These are phyloP conservation scores for Trichopria drosophilae DNA, from an alignment of 2,888 invertebrate genomes.

Conservation along the genomic window DNA sequence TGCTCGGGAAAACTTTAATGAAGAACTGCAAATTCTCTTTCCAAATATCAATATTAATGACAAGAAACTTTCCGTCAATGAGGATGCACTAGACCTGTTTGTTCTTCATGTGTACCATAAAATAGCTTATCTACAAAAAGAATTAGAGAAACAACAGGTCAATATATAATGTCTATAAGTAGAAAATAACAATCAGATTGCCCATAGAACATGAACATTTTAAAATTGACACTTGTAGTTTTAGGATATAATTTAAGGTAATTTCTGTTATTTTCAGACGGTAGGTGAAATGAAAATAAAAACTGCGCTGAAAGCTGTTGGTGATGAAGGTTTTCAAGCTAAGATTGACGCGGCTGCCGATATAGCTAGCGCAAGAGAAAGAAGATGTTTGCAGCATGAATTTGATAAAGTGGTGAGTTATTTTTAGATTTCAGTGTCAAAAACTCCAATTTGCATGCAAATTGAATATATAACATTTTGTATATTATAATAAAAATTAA, in stretches of 20 bases:
- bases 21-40: slow-evolving; percentile 72
- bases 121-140: slow-evolving; percentile 76
- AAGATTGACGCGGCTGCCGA: slow-evolving; percentile 64
- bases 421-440: slow-evolving; percentile 14
- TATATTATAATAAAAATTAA: too few species aligned
- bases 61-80: slow-evolving; percentile 65
- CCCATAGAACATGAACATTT: not conserved
- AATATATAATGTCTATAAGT: too few species aligned
- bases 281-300: slow-evolving; percentile 67
- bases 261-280: slow-evolving; percentile 54
- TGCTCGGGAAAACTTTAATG: slow-evolving; percentile 65
- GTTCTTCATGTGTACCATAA: slow-evolving; percentile 78
- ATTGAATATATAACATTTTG: slow-evolving; percentile 5
- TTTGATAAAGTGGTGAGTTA: slow-evolving; percentile 70
- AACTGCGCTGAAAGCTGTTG: slow-evolving; percentile 67
- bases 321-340: slow-evolving; percentile 63
- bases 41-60: slow-evolving; percentile 72
- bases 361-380: slow-evolving; percentile 70
- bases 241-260: slow-evolving; percentile 1
- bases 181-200: not conserved
- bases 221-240: not conserved
- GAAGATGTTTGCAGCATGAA: slow-evolving; percentile 67
- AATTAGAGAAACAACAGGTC: slow-evolving; percentile 72
- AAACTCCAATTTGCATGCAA: slow-evolving; percentile 19
- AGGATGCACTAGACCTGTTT: slow-evolving; percentile 75